These are phyloP conservation scores for Otolemur garnettii DNA, from an alignment of 2,113 vertebrate genomes.

Conservation along the genomic window DNA sequence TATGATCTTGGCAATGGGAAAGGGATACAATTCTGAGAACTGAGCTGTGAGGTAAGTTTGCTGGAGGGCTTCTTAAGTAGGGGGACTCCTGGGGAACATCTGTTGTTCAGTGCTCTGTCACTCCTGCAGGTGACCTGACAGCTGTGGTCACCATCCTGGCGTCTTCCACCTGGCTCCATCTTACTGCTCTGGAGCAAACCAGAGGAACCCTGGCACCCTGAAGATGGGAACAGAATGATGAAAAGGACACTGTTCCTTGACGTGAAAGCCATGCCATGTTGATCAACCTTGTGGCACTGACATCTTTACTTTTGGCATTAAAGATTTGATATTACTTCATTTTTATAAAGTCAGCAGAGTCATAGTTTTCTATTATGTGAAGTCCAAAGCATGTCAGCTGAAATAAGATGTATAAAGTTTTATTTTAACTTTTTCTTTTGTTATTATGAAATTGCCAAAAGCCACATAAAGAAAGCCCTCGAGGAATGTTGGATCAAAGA, in stretches of 20 bases:
- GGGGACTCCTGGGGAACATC: background rate
- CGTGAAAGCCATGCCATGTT: background rate
- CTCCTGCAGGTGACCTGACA: background rate
- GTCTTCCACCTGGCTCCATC: background rate
- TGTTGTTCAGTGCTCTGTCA: background rate
- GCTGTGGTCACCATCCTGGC: too few relatives aligned
- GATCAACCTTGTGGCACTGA: background rate
- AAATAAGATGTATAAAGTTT: background rate
- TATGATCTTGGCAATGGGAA: background rate
- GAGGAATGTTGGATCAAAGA: background rate
- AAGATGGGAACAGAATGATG: background rate
- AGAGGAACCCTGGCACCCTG: background rate
- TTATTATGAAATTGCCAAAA: slow-evolving; percentile 1
- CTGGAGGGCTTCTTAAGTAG: background rate
- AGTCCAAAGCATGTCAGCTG: background rate
- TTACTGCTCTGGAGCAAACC: background rate
- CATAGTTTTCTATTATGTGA: background rate
- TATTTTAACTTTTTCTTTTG: background rate
- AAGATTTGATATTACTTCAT: background rate
- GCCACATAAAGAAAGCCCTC: background rate
- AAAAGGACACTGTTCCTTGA: background rate
- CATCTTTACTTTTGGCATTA: background rate
- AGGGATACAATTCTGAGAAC: background rate
- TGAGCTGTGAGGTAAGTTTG: background rate
- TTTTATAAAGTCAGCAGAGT: background rate